Evolutionary conservation across 2,797 vertebrate genomes (phyloP).

Genomic region (Numenius phaeopus): DNA sequence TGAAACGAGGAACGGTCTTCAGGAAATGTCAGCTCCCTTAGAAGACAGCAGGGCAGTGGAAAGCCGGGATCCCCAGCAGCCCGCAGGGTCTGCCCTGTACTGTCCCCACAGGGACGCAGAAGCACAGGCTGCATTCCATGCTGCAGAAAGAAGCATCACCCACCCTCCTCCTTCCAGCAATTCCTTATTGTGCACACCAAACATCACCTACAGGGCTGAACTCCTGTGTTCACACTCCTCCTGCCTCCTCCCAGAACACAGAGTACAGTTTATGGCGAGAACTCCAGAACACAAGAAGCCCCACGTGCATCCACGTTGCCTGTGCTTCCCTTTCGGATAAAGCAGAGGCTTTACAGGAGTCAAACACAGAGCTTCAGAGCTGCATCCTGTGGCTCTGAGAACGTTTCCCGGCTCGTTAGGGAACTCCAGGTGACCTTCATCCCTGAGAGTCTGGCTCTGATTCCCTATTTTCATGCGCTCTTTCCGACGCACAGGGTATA

Average conservation of each 20-base stretch:
- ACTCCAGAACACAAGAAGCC: rapidly evolving
- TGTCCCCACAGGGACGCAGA: rapidly evolving
- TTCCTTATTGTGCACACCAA: rapidly evolving
- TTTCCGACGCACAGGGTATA: not conserved
- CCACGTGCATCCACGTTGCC: rapidly evolving
- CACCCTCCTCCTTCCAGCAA: not conserved
- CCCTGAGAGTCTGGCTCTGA: not conserved
- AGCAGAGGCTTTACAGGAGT: rapidly evolving
- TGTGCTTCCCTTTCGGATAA: rapidly evolving
- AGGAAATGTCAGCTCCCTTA: not conserved
- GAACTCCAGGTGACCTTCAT: not conserved
- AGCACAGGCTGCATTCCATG: rapidly evolving
- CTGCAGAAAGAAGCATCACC: rapidly evolving
- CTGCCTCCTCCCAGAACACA: not conserved
- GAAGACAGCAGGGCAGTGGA: rapidly evolving
- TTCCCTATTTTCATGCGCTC: rapidly evolving
- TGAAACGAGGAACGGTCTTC: not conserved
- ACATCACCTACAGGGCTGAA: not conserved
- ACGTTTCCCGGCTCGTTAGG: rapidly evolving
- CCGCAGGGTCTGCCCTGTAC: rapidly evolving
- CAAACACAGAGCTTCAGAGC: not conserved
- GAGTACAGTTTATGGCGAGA: rapidly evolving
- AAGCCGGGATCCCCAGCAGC: not conserved
- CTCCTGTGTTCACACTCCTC: not conserved
- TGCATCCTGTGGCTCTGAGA: rapidly evolving